phyloP scores from a whole-genome alignment of 2,888 invertebrate genomes.

The Gnatocerus cornutus region DNA sequence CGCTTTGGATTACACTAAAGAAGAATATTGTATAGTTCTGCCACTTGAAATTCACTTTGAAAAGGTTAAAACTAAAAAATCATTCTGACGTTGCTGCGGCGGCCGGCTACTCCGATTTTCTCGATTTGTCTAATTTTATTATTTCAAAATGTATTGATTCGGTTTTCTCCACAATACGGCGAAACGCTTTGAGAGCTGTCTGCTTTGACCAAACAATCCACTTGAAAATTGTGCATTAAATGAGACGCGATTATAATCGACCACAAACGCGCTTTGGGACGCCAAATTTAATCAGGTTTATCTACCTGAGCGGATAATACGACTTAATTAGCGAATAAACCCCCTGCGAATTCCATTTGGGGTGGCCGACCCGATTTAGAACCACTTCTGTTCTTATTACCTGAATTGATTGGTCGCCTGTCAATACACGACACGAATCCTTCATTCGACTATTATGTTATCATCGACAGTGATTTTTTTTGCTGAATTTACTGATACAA shows the following conservation, averaged over 20 bases:
- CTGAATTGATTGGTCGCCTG: too few relatives aligned
- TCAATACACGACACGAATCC: too few relatives aligned
- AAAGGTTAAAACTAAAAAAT: conserved; percentile 30
- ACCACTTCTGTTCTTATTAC: too few relatives aligned
- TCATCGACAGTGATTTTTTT: too few relatives aligned
- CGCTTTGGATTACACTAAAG: conserved; percentile 21
- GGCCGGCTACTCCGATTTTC: conserved; percentile 38
- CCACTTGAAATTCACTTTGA: conserved; percentile 20
- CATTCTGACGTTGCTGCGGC: conserved; percentile 38
- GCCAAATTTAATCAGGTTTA: background rate
- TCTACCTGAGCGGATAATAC: conserved; percentile 2
- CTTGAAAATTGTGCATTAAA: conserved; percentile 2
- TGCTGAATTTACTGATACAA: too few relatives aligned
- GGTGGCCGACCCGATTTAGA: too few relatives aligned
- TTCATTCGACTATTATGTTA: too few relatives aligned
- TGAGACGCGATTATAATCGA: background rate
- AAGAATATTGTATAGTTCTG: conserved; percentile 33
- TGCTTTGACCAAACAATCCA: conserved; percentile 18
- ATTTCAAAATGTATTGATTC: background rate
- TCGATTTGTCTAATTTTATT: conserved; percentile 1
- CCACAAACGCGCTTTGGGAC: conserved; percentile 4
- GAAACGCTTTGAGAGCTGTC: conserved; percentile 14
- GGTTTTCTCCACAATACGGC: background rate
- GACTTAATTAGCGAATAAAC: too few relatives aligned
- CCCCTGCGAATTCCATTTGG: too few relatives aligned